Percentiles rank a stretch among this genome's conserved stretches.
Conservation (phyloP, 1,140 invertebrate species). For the Leptonema lineaticorne region DNA sequence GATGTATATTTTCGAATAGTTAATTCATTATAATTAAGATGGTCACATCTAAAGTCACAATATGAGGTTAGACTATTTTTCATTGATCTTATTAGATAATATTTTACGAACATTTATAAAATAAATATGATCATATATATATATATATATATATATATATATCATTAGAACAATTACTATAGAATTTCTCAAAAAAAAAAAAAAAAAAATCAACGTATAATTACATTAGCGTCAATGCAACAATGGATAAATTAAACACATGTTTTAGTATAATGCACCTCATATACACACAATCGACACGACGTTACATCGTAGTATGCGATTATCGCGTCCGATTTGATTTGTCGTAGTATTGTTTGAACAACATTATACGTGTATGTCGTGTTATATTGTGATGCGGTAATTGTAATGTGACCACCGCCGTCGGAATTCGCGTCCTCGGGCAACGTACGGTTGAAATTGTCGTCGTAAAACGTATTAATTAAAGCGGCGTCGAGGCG, state of each 20-base stretch:
- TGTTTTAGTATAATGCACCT: no score
- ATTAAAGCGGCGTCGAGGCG: constrained; percentile 2
- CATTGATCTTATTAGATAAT: not conserved
- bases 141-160: not conserved
- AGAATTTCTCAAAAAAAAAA: no score
- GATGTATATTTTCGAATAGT: no score
- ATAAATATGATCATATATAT: not conserved
- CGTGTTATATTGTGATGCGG: not conserved
- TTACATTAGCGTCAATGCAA: no score
- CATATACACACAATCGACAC: not conserved
- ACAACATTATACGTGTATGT: not conserved
- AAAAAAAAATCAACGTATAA: no score
- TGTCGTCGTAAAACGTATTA: not conserved
- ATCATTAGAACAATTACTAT: no score
- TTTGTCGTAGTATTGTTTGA: constrained; percentile 3
- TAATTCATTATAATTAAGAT: no score
- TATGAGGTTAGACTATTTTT: no score
- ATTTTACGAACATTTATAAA: not conserved
- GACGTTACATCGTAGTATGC: no score
- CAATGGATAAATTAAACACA: no score
- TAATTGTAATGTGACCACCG: not conserved
- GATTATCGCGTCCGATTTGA: constrained; percentile 3
- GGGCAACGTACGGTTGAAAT: not conserved
- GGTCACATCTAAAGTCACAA: no score
- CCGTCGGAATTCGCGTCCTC: not conserved